A percentile compares a stretch with the other conserved stretches of the same genome.
Evolutionary conservation across 2,888 invertebrate genomes (phyloP).

Genomic region (Vesta saturnalis): DNA sequence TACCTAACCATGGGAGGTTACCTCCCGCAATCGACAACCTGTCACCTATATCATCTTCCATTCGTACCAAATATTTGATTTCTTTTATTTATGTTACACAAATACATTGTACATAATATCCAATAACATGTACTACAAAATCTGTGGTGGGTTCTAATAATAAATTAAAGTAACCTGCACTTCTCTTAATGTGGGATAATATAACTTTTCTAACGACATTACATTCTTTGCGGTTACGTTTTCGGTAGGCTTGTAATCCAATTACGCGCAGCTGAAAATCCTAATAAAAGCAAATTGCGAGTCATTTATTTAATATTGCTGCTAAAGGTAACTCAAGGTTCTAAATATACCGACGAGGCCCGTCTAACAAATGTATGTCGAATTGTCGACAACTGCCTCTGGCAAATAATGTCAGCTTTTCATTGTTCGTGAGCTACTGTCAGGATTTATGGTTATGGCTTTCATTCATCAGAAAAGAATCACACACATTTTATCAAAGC

Average conservation of each 20-base stretch:
- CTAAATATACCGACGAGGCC: constrained; percentile 8
- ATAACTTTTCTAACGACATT: not conserved
- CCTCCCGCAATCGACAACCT: constrained; percentile 45
- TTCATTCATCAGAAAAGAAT: constrained; percentile 20
- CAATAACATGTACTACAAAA: not conserved
- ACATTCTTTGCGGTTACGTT: not conserved
- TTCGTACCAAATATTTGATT: constrained; percentile 26
- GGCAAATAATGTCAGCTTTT: constrained; percentile 20
- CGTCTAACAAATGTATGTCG: constrained; percentile 22
- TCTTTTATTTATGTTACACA: constrained; percentile 24
- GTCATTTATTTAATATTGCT: constrained; percentile 10
- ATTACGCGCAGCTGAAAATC: constrained; percentile 10
- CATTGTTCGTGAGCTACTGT: constrained; percentile 24
- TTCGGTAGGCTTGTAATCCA: constrained; percentile 4
- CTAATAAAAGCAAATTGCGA: constrained; percentile 16
- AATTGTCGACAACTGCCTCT: constrained; percentile 22
- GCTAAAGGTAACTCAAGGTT: constrained; percentile 15
- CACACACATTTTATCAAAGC: constrained; percentile 5
- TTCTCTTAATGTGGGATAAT: not conserved
- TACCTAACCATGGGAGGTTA: constrained; percentile 43
- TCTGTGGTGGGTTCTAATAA: not conserved
- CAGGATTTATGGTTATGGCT: constrained; percentile 23
- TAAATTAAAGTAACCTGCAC: constrained; percentile 1
- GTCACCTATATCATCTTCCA: constrained; percentile 42
- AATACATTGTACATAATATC: constrained; percentile 3